These are phyloP conservation scores for Pyralis farinalis DNA, from an alignment of 2,888 invertebrate species.

Conservation along the genomic window DNA sequence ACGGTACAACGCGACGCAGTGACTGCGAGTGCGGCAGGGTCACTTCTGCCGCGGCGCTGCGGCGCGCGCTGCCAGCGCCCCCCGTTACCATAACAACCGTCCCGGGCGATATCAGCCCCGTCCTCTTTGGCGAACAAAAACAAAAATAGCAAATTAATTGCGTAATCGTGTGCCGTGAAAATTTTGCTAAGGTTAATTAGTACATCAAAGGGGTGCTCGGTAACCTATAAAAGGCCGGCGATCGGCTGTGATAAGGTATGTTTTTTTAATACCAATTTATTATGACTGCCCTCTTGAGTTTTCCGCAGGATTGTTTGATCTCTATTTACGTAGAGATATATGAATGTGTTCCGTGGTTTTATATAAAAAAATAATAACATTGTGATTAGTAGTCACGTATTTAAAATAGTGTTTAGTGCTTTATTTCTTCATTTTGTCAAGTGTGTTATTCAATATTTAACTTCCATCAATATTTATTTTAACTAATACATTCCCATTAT, in stretches of 20 bases:
- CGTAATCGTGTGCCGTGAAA: constrained; percentile 66
- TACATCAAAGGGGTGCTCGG: constrained; percentile 45
- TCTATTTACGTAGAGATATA: constrained; percentile 1
- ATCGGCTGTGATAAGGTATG: constrained; percentile 38
- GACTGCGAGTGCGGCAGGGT: constrained; percentile 52
- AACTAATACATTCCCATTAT: no score
- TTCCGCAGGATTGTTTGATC: constrained; percentile 1
- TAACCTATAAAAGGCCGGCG: constrained; percentile 30
- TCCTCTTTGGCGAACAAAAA: constrained; percentile 64
- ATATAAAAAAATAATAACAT: no score
- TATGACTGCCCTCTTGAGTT: constrained; percentile 11
- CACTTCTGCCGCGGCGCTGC: constrained; percentile 63
- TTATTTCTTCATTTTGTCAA: no score
- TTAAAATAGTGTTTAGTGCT: no score
- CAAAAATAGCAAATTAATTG: constrained; percentile 78
- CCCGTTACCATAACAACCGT: constrained; percentile 65
- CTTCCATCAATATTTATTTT: no score
- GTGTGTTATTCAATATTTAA: no score
- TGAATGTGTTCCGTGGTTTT: background rate
- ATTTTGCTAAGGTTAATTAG: constrained; percentile 52
- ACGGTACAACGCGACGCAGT: constrained; percentile 53
- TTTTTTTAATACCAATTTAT: constrained; percentile 15
- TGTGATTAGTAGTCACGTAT: no score
- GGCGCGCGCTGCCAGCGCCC: constrained; percentile 76
- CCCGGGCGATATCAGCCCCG: constrained; percentile 69